These are phyloP conservation scores for Anoplopoma fimbria DNA, from an alignment of 2,113 vertebrate genomes.

Conservation along the genomic window DNA sequence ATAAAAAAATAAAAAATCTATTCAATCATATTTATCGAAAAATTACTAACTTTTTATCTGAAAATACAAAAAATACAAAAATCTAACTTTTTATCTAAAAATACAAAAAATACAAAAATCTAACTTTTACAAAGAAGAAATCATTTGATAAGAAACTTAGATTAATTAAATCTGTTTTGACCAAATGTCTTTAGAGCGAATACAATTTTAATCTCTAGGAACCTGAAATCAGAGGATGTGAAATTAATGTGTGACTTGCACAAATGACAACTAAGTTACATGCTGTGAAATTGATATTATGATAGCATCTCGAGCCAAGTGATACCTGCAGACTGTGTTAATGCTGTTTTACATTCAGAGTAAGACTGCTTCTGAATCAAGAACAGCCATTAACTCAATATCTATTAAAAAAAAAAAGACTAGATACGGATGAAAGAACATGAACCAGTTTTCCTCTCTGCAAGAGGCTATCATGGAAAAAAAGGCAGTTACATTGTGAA, in stretches of 20 bases:
- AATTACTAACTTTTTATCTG: too few relatives aligned
- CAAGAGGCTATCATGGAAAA: conserved; percentile 16
- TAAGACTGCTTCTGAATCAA: neutral
- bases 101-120: too few relatives aligned
- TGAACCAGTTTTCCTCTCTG: neutral
- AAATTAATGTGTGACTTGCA: neutral
- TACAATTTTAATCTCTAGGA: neutral
- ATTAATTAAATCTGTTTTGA: neutral
- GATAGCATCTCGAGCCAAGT: neutral
- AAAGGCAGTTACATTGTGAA: conserved; percentile 7
- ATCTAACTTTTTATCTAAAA: too few relatives aligned
- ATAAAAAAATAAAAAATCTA: too few relatives aligned
- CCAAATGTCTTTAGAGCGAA: neutral
- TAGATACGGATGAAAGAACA: conserved; percentile 12
- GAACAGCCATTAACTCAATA: neutral
- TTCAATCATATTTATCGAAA: too few relatives aligned
- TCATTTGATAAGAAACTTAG: neutral
- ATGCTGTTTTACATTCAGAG: neutral
- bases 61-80: too few relatives aligned
- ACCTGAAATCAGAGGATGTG: neutral
- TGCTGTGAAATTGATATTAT: neutral
- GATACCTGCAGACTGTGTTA: neutral
- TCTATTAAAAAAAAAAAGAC: neutral
- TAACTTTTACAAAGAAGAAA: neutral
- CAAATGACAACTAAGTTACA: neutral